phyloP scores from a whole-genome alignment of 2,797 vertebrate species.

The Agapornis canus region DNA sequence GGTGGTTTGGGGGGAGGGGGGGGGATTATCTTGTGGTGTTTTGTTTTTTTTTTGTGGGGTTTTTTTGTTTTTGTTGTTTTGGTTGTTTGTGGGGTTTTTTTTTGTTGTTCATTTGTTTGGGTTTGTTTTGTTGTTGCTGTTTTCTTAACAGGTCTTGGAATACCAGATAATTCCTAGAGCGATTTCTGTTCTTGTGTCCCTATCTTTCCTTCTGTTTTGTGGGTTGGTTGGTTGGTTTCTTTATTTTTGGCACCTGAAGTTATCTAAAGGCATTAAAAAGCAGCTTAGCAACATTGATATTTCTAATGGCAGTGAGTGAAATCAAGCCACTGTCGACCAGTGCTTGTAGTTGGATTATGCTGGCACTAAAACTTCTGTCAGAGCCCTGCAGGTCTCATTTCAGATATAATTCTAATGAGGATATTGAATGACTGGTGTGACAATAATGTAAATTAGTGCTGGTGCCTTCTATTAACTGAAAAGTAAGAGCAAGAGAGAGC shows the following conservation, averaged over 20 bases:
- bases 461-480: conserved; percentile 45
- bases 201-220: not conserved
- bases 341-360: conserved; percentile 25
- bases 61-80: not conserved
- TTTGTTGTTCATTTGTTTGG: too few relatives aligned
- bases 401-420: conserved; percentile 44
- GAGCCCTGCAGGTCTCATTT: conserved; percentile 33
- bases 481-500: conserved; percentile 30
- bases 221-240: not conserved
- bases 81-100: too few relatives aligned
- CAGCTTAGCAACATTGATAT: not conserved
- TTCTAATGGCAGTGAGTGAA: conserved; percentile 2
- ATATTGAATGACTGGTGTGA: conserved; percentile 56
- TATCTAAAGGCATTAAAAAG: not conserved
- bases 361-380: conserved; percentile 8
- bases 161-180: not conserved
- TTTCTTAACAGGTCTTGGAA: not conserved
- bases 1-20: not conserved
- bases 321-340: not conserved
- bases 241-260: not conserved
- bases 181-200: not conserved
- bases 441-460: conserved; percentile 54
- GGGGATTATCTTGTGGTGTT: not conserved
- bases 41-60: not conserved
- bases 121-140: too few relatives aligned